phyloP scores from a whole-genome alignment of 2,113 vertebrate species.

The western clawed frog (Xenopus tropicalis) region UCB_Xtro_10.0 CM004444.2:173045001-173045500 shows the following conservation, averaged over 20 bases:
- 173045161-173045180: slow-evolving; percentile 96
- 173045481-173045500: no score
- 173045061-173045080: slow-evolving; percentile 94
- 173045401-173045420: no score
- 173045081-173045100: slow-evolving; percentile 87
- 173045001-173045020: no score
- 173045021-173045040: no score
- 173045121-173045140: slow-evolving; percentile 97
- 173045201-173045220: slow-evolving; percentile 90
- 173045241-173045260: slow-evolving; percentile 91
- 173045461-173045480: no score
- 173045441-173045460: no score
- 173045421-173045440: neutral
- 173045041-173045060: no score
- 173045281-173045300: slow-evolving; percentile 96
- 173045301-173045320: slow-evolving; percentile 98
- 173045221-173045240: slow-evolving; percentile 94
- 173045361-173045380: slow-evolving; percentile 47
- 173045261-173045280: slow-evolving; percentile 87
- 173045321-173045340: slow-evolving; percentile 97
- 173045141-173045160: slow-evolving; percentile 90
- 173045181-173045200: slow-evolving; percentile 95
- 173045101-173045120: slow-evolving; percentile 89
- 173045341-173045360: slow-evolving; percentile 84
- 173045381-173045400: neutral